Evolutionary conservation across 2,888 invertebrate species (phyloP).

Genomic region (Xestia xanthographa): DNA sequence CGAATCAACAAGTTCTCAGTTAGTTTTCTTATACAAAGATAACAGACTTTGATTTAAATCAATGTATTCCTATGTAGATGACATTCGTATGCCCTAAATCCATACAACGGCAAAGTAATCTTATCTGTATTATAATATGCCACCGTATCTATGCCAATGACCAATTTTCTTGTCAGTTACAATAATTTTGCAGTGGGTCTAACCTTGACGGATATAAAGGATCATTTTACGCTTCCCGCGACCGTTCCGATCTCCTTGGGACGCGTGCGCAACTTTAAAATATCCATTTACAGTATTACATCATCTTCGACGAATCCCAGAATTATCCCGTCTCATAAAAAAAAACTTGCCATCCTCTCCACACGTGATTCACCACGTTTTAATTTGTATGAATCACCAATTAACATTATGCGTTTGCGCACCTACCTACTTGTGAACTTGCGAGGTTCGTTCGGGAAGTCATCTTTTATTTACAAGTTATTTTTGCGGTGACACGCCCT

Average conservation of each 20-base stretch:
- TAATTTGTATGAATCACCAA: constrained; percentile 76
- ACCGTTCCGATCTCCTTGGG: constrained; percentile 47
- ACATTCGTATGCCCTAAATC: constrained; percentile 40
- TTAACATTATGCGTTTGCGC: constrained; percentile 65
- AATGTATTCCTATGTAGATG: constrained; percentile 19
- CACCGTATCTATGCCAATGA: constrained; percentile 60
- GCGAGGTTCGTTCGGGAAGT: constrained; percentile 55
- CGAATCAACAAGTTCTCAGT: not conserved
- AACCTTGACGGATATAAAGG: constrained; percentile 61
- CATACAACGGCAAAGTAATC: constrained; percentile 53
- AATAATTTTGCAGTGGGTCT: constrained; percentile 59
- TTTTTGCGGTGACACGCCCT: constrained; percentile 45
- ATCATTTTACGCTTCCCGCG: constrained; percentile 51
- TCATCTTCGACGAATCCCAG: constrained; percentile 71
- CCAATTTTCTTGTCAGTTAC: constrained; percentile 63
- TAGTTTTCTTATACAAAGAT: not conserved
- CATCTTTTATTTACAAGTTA: constrained; percentile 54
- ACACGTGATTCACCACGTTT: constrained; percentile 76
- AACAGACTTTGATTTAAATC: constrained; percentile 25
- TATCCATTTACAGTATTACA: constrained; percentile 73
- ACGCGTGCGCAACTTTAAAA: constrained; percentile 41
- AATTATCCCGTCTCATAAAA: constrained; percentile 66
- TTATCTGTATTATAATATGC: constrained; percentile 52
- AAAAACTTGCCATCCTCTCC: constrained; percentile 65
- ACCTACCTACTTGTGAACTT: constrained; percentile 48